Evolutionary conservation across 2,888 invertebrate species (phyloP).

Genomic region (Platerodrilus igneus): DNA sequence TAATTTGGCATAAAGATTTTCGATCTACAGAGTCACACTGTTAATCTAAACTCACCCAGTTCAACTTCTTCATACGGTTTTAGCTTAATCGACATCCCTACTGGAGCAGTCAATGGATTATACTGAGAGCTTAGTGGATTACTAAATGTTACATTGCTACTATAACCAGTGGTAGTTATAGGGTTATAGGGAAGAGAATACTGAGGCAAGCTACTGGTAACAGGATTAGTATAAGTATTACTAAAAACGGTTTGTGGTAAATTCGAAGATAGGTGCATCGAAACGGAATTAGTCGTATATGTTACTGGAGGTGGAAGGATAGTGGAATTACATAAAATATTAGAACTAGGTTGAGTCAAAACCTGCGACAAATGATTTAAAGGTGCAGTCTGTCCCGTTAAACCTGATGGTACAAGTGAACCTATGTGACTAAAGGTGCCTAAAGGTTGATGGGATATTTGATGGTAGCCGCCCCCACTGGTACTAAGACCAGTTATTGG

Average conservation of each 20-base stretch:
- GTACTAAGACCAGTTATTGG: conserved; percentile 22
- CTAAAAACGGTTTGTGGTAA: conserved; percentile 49
- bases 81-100: conserved; percentile 60
- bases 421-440: conserved; percentile 15
- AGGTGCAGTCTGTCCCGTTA: too few species aligned
- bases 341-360: too few species aligned
- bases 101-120: conserved; percentile 50
- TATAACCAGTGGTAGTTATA: conserved; percentile 37
- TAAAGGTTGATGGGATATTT: conserved; percentile 15
- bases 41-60: conserved; percentile 47
- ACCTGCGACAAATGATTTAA: conserved; percentile 10
- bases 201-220: conserved; percentile 46
- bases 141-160: conserved; percentile 57
- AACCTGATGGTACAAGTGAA: conserved; percentile 3
- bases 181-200: conserved; percentile 48
- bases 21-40: not conserved
- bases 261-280: conserved; percentile 45
- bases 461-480: conserved; percentile 12
- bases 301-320: conserved; percentile 53
- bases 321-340: conserved; percentile 31
- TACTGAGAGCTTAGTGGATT: conserved; percentile 59
- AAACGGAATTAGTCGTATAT: conserved; percentile 50
- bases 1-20: not conserved
- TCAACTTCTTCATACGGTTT: conserved; percentile 71
- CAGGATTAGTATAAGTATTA: conserved; percentile 52